Conservation (phyloP, 1,140 invertebrate genomes). For the Dryas iulia region DNA sequence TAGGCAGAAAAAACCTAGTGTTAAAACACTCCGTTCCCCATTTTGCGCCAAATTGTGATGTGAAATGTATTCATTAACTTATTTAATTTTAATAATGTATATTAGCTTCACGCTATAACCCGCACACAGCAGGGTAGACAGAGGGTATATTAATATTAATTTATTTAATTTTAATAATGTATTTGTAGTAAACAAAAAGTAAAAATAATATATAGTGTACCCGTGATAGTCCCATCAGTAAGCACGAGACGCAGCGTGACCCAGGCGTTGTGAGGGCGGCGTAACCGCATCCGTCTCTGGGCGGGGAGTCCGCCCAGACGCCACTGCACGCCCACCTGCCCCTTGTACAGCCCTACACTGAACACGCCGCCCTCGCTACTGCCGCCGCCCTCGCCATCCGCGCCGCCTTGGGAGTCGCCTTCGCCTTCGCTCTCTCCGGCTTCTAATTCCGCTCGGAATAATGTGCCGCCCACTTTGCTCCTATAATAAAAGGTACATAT, state of each 20-base stretch:
- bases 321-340: constrained; percentile 86
- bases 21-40: too few species aligned
- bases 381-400: constrained; percentile 24
- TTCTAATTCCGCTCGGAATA: constrained; percentile 80
- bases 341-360: constrained; percentile 85
- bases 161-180: too few species aligned
- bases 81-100: too few species aligned
- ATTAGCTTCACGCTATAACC: too few species aligned
- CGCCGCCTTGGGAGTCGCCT: constrained; percentile 47
- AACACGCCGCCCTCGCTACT: constrained; percentile 76
- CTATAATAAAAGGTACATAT: constrained; percentile 68
- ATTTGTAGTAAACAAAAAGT: too few species aligned
- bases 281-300: constrained; percentile 80
- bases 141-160: too few species aligned
- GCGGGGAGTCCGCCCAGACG: constrained; percentile 79
- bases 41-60: too few species aligned
- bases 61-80: too few species aligned
- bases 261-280: constrained; percentile 83
- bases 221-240: constrained; percentile 39
- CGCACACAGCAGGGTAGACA: too few species aligned
- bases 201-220: too few species aligned
- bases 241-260: constrained; percentile 81
- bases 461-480: constrained; percentile 87
- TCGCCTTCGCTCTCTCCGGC: constrained; percentile 9
- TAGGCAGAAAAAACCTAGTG: too few species aligned